Evolutionary conservation across 2,113 vertebrate genomes (phyloP), one percentile per base, ranked within the genome.

Genomic region (Stictonetta naevosa): DNA sequence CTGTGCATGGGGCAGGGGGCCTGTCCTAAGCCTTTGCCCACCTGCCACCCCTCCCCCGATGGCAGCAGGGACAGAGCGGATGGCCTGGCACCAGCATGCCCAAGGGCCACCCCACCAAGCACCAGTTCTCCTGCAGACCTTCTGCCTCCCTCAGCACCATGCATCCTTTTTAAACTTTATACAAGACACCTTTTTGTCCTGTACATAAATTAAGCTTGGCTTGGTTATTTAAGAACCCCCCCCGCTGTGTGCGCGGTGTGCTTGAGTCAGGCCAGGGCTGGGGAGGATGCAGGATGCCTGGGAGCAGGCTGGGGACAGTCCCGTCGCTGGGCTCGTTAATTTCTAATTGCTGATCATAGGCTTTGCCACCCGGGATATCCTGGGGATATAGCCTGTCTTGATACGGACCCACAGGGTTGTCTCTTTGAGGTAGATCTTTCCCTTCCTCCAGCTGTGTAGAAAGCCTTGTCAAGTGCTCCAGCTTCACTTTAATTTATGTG

Each of bases 1-100:
- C 23, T 16, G 3, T 34, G 3, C 0, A 0, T 4, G 46, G 12
- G 53, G 78, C 46, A 71, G 56, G 10, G 0, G 3, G 20, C 26
- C 29, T 0, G 1, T 36, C 59, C 64, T 38, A 36, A 44, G n/a
- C 28, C 8, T 53, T 52, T 10, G 53, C 72, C 33, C 56, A 34
- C 8, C 19, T 84, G 26, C 34, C 44, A 36, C 8, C 19, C 19
- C 52, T 44, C 31, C 38, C 38, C 38, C 10, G 38, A 22, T 38
- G 58, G 48, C 0, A 0, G 15, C 66, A 14, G 48, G 15, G 34
- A 40, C 11, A 67, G 10, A 55, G 26, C n/a, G n/a, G 18, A 33
- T 52, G 33, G 42, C 56, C 31, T 26, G 50, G 16, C 44, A 28
- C 17, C 29, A 25, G 26, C 50, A 23, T 4, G 12, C 46, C 69